phyloP scores from a whole-genome alignment of 53 echinoderm and acorn worm species.

The Echinometra lucunter region DNA sequence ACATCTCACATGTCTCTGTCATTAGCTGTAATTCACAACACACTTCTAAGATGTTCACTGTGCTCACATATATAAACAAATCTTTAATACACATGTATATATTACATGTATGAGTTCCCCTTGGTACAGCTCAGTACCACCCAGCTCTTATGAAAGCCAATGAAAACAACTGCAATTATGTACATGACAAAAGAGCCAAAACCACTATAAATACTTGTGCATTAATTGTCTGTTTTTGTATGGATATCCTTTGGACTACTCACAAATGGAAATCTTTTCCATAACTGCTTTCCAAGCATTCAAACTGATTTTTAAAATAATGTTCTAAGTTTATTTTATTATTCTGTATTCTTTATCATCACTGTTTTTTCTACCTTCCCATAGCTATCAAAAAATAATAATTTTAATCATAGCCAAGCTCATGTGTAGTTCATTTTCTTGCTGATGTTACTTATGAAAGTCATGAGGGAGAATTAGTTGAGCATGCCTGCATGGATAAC shows the following conservation, averaged over 20 bases:
- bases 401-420: not conserved
- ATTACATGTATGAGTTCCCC: not conserved
- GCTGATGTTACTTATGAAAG: not conserved
- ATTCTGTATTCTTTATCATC: no score
- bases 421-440: not conserved
- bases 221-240: not conserved
- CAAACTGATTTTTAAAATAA: no score
- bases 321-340: no score
- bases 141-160: not conserved
- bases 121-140: not conserved
- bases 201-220: not conserved
- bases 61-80: not conserved
- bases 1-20: not conserved
- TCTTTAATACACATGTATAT: not conserved
- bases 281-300: no score
- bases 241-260: not conserved
- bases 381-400: no score
- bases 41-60: not conserved
- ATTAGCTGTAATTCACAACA: not conserved
- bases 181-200: not conserved
- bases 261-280: no score
- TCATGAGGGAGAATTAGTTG: not conserved
- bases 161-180: not conserved
- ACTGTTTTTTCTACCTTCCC: not conserved
- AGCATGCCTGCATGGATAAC: not conserved